Conservation (phyloP, 2,888 invertebrate genomes). For the Zygothrica quintamaculata region DNA sequence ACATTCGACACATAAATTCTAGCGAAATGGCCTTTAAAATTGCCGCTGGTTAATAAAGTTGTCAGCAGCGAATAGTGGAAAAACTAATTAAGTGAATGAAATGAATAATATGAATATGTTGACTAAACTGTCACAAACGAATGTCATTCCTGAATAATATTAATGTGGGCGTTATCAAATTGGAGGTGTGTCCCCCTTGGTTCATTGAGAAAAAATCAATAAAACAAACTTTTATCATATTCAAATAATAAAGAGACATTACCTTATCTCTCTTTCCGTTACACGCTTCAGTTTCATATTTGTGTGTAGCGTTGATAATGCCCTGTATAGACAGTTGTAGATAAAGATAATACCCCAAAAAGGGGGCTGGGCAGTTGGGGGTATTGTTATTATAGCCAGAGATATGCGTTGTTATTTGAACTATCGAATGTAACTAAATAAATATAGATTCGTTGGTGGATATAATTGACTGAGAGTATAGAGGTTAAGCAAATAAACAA, state of each 20-base stretch:
- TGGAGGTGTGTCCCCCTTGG: constrained; percentile 32
- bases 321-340: constrained; percentile 23
- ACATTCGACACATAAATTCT: constrained; percentile 51
- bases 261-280: constrained; percentile 44
- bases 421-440: constrained; percentile 13
- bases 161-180: constrained; percentile 10
- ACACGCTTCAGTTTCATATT: too few species aligned
- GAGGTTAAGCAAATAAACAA: too few species aligned
- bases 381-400: constrained; percentile 2
- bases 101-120: constrained; percentile 27
- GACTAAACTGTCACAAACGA: constrained; percentile 7
- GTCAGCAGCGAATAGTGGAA: background rate
- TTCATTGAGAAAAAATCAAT: constrained; percentile 59
- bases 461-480: constrained; percentile 1
- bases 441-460: constrained; percentile 22
- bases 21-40: constrained; percentile 48
- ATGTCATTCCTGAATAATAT: background rate
- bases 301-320: too few species aligned
- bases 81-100: constrained; percentile 21
- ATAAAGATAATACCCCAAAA: constrained; percentile 24
- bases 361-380: background rate
- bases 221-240: constrained; percentile 55
- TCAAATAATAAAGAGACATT: constrained; percentile 58
- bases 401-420: constrained; percentile 12
- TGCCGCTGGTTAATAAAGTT: constrained; percentile 5